Conservation (phyloP, 2,888 invertebrate species). For the Perdita meconis region DNA sequence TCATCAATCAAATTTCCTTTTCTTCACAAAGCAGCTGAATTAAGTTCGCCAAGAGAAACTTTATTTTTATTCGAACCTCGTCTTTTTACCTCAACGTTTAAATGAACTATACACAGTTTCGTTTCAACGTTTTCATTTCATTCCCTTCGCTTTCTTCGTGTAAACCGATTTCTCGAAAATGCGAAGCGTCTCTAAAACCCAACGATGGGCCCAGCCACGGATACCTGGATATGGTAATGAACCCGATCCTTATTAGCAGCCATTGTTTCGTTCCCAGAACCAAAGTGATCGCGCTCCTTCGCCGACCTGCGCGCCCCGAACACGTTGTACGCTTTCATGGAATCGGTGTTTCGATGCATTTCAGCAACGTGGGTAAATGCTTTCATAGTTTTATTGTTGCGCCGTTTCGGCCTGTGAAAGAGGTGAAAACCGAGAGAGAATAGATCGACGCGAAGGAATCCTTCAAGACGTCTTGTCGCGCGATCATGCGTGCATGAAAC, state of each 20-base stretch:
- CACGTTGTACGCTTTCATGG: neutral
- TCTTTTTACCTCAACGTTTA: no score
- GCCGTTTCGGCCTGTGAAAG: neutral
- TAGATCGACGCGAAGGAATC: constrained; percentile 14
- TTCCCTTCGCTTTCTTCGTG: no score
- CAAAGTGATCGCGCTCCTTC: constrained; percentile 35
- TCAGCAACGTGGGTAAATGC: constrained; percentile 1
- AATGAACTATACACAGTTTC: no score
- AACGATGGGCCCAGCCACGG: constrained; percentile 5
- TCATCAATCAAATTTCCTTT: neutral
- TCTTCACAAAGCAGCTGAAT: neutral
- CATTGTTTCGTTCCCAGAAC: constrained; percentile 50
- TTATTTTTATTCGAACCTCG: neutral
- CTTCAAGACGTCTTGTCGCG: constrained; percentile 4
- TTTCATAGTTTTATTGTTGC: neutral
- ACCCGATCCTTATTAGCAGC: constrained; percentile 45
- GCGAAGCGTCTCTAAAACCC: neutral
- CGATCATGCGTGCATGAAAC: constrained; percentile 5
- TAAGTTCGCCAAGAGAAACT: constrained; percentile 4
- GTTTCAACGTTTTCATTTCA: no score
- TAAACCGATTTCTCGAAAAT: no score
- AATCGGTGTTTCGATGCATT: constrained; percentile 9
- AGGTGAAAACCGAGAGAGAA: neutral
- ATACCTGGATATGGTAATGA: constrained; percentile 40
- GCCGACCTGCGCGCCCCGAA: neutral